Conservation (phyloP, 2,797 vertebrate genomes). For the Acridotheres tristis region DNA sequence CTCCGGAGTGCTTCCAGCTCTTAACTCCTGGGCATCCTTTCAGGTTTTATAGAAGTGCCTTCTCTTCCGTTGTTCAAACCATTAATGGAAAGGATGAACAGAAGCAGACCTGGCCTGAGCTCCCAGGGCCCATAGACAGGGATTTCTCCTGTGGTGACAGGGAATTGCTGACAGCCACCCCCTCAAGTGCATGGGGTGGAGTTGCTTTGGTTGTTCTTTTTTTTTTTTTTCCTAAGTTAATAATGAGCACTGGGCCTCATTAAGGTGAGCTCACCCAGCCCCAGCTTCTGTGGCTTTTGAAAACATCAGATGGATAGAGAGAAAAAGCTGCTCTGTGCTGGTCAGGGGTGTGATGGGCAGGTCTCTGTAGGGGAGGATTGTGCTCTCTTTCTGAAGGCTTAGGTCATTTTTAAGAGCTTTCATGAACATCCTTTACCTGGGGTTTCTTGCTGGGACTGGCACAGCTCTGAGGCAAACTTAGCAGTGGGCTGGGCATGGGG, state of each 20-base stretch:
- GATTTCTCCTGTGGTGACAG: background rate
- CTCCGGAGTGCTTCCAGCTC: constrained; percentile 11
- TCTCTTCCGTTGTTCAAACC: background rate
- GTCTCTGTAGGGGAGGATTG: background rate
- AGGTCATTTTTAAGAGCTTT: background rate
- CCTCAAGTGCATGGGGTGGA: background rate
- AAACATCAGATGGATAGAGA: background rate
- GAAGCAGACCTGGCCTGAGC: background rate
- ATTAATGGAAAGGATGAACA: constrained; percentile 25
- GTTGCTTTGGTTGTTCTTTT: background rate
- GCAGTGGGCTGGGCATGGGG: background rate
- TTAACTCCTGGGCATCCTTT: constrained; percentile 35
- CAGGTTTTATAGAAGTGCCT: constrained; percentile 18
- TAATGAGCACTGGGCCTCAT: background rate
- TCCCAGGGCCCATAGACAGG: background rate
- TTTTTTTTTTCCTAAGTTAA: background rate
- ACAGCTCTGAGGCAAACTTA: rapidly evolving
- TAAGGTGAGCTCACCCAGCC: background rate
- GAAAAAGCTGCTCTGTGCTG: background rate
- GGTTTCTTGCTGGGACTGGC: background rate
- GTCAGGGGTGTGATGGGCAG: background rate
- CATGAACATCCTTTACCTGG: background rate
- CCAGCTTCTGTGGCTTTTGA: background rate
- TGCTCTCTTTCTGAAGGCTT: background rate
- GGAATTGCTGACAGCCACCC: background rate